Conservation (phyloP, 2,888 invertebrate species). For the Zhuqinia jingwanae region DNA sequence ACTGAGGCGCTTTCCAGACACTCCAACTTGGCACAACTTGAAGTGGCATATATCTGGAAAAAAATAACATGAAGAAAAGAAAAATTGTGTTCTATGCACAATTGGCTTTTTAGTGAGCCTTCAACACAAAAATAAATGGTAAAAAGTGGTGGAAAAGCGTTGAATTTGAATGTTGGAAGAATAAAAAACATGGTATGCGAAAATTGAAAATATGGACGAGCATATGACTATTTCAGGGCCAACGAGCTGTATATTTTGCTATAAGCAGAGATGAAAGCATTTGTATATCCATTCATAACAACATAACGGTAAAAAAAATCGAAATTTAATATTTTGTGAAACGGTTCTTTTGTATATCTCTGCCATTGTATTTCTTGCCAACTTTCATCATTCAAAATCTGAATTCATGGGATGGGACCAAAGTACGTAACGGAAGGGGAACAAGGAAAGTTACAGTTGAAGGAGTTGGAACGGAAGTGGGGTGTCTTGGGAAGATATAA, state of each 20-base stretch:
- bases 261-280: too few species aligned
- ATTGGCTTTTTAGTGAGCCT: too few species aligned
- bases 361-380: too few species aligned
- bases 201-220: too few species aligned
- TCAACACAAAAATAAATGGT: too few species aligned
- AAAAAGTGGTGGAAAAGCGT: too few species aligned
- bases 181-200: too few species aligned
- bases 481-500: constrained; percentile 31
- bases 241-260: too few species aligned
- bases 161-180: too few species aligned
- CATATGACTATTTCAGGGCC: too few species aligned
- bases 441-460: background rate
- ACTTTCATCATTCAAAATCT: background rate
- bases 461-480: constrained; percentile 28
- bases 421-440: background rate
- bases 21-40: constrained; percentile 76
- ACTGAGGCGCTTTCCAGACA: constrained; percentile 73
- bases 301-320: background rate
- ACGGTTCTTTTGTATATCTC: too few species aligned
- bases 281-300: background rate
- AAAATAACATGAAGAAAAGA: constrained; percentile 23
- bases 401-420: background rate
- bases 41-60: constrained; percentile 76
- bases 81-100: too few species aligned
- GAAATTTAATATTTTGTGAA: background rate